These are phyloP conservation scores for Lutjanus argentimaculatus DNA, from an alignment of 2,797 vertebrate species.

Conservation along the genomic window DNA sequence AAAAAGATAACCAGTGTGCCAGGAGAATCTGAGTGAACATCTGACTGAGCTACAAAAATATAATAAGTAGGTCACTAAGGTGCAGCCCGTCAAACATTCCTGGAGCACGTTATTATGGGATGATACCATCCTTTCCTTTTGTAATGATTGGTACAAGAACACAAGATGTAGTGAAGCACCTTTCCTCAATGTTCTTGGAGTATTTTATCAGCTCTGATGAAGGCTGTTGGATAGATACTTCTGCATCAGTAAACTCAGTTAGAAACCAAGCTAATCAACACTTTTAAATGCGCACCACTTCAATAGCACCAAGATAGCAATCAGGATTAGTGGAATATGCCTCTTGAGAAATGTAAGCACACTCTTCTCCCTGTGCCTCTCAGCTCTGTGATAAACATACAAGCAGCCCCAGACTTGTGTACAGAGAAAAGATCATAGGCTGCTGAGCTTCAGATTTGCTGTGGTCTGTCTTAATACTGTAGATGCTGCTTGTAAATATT, in stretches of 20 bases:
- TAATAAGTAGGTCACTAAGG: slow-evolving; percentile 53
- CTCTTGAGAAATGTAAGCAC: slow-evolving; percentile 60
- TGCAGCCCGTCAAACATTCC: slow-evolving; percentile 20
- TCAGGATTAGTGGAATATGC: slow-evolving; percentile 64
- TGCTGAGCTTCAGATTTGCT: slow-evolving; percentile 34
- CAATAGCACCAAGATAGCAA: slow-evolving; percentile 48
- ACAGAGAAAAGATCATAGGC: slow-evolving; percentile 61
- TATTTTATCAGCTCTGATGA: slow-evolving; percentile 16
- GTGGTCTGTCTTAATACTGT: slow-evolving; percentile 33
- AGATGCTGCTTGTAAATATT: slow-evolving; percentile 56
- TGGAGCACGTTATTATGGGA: slow-evolving; percentile 20
- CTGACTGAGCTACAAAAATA: slow-evolving; percentile 34
- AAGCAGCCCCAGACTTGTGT: slow-evolving; percentile 48
- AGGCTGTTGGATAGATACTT: slow-evolving; percentile 4
- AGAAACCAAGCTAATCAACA: slow-evolving; percentile 37
- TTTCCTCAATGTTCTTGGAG: slow-evolving; percentile 6
- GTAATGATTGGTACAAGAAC: slow-evolving; percentile 9
- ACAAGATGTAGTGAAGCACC: slow-evolving; percentile 9
- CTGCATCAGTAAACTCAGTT: slow-evolving; percentile 29
- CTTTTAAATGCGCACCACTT: slow-evolving; percentile 46
- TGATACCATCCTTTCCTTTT: slow-evolving; percentile 11
- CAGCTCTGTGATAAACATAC: slow-evolving; percentile 58
- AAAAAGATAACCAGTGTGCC: slow-evolving; percentile 13
- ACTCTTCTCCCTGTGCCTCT: slow-evolving; percentile 38
- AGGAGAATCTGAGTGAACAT: slow-evolving; percentile 27